Base-by-base conservation (phyloP, 2,797 vertebrate species). In the Trachurus trachurus region DNA sequence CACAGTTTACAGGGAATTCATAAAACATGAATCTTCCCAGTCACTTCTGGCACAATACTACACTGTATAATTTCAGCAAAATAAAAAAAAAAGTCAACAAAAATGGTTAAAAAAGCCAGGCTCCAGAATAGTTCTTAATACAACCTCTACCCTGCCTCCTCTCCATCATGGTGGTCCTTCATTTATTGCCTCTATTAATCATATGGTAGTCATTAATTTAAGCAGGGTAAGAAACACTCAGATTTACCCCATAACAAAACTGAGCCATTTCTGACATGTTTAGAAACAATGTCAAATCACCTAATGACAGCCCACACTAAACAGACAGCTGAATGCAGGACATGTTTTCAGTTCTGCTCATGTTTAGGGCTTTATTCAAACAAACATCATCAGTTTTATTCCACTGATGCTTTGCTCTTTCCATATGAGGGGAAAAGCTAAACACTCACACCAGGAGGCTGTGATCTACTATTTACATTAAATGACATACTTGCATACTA, bases 151-250 rank as follows among this genome's bases (percentile, higher is more conserved):
- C 26, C 56, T 49, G 45, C 54, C 52, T 34, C 75, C 75, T 54
- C 85, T 77, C 82, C 60, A 47, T 83, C 90, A 80, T 37, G 88
- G 90, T 91, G 91, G 91, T 91, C 91, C 69, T 60, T 86, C 71
- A 78, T 84, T 81, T 90, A 82, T 78, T 84, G 59, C 87, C 69
- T 73, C 74, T 52, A 90, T 92, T 92, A 91, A 92, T 92, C 90
- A 93, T 84, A 42, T 84, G 87, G 89, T 66, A 87, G 77, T 78
- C 81, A 92, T 92, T 89, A 88, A 86, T 93, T 79, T 75, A 73
- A 60, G 68, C 66, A 1, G 64, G 58, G 34, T 66, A 54, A 76
- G 63, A 80, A 86, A 82, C 66, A 59, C 69, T 73, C 15, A 1
- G 74, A 89, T 88, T 85, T 85, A 74, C 61, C 71, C 65, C 71